Base-by-base conservation (phyloP, 2,888 invertebrate species). In the Volucella inanis region DNA sequence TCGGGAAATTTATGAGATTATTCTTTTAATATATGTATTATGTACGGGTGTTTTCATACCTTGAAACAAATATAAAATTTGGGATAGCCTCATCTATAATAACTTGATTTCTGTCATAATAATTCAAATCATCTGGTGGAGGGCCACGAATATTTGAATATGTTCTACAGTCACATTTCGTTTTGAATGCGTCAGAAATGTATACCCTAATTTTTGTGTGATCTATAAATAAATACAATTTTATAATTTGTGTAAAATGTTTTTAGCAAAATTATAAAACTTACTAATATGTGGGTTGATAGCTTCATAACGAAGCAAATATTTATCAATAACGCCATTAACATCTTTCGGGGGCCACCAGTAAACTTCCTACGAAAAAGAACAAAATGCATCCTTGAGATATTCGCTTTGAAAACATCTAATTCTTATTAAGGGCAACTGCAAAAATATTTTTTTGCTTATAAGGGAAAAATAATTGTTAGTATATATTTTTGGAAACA, bases 331-430 rank as follows among this genome's bases (percentile, higher is more conserved):
- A 18, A 82, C 12, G 0, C 92, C 92, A 77, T 91, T 91, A 0
- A 89, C 87, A 11, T 87, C 84, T 14, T 64, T 87, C n/a, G 91
- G 91, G 41, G 92, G 91, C 91, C 91, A 91, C 91, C 91, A 91
- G 59, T 90, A 89, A 0, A 91, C 15, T 1, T 88, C 64, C 91
- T 91, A 8, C 1, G 57, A 67, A 2, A 39, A 39, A 8, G 0
- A 11, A 49, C 12, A 72, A 50, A 22, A 31, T 50, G 64, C 31
- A 14, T 31, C 12, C 39, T 8, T 75, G 57, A 70, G 68, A 52
- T 15, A 12, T 22, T 55, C 3, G 68, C 68, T 18, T 55, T 31
- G 31, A 31, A 31, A 31, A 31, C 6, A 6, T 31, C 31, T 31
- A 31, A 31, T 31, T 6, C 31, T 0, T 31, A 31, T 31, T 31